Percentiles rank a stretch among this genome's conserved stretches.
Evolutionary conservation across 37 sponge, comb jelly and placozoan genomes (phyloP).

Genomic region (Crambe crambe): DNA sequence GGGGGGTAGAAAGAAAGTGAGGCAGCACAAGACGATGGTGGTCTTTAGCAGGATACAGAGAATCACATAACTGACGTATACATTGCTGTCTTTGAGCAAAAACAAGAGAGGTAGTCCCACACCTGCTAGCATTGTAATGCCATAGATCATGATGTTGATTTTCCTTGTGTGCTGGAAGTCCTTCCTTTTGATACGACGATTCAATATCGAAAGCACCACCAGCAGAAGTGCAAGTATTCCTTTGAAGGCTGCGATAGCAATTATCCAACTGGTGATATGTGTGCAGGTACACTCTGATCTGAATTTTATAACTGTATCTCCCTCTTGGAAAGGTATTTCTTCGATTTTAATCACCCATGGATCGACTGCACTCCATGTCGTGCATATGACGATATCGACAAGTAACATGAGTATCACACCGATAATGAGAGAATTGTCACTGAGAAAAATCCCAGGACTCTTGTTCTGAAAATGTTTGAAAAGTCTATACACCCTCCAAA

Average conservation of each 20-base stretch:
- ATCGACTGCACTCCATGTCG: constrained; percentile 4
- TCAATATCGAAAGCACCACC: constrained; percentile 23
- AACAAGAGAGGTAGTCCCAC: neutral
- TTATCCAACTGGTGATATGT: neutral
- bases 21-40: constrained; percentile 1
- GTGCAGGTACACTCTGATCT: constrained; percentile 5
- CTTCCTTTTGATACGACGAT: constrained; percentile 15
- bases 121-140: constrained; percentile 4
- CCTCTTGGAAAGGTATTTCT: neutral
- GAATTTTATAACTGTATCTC: neutral
- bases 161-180: constrained; percentile 36
- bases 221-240: neutral
- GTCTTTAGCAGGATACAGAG: neutral
- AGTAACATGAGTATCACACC: neutral
- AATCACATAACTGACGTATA: neutral
- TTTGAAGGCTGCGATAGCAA: neutral
- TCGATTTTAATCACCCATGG: neutral
- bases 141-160: constrained; percentile 37
- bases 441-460: constrained; percentile 14
- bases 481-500: constrained; percentile 36
- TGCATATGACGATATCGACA: constrained; percentile 7
- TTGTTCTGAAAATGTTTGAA: constrained; percentile 24
- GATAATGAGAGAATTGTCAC: constrained; percentile 20
- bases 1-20: constrained; percentile 19
- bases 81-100: neutral